Conservation (phyloP, 2,888 invertebrate genomes). For the Prionchulus punctatus region DNA sequence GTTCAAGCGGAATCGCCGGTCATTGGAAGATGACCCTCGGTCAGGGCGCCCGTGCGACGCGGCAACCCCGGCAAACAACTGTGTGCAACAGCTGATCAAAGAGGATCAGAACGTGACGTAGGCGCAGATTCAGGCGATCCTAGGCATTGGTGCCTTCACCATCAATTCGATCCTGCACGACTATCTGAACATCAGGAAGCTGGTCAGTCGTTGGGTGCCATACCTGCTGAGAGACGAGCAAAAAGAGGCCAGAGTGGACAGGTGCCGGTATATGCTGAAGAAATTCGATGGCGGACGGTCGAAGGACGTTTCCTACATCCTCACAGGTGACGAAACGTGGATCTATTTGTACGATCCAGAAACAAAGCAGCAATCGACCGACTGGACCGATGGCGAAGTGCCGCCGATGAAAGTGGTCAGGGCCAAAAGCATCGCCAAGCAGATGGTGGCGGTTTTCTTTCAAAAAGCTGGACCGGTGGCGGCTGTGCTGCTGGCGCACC, state of each 20-base stretch:
- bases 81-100: background rate
- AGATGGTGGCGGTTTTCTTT: background rate
- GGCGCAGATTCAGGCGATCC: background rate
- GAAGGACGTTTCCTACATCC: background rate
- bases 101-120: background rate
- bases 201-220: background rate
- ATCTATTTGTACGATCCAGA: background rate
- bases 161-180: background rate
- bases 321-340: background rate
- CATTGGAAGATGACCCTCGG: background rate
- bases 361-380: background rate
- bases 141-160: background rate
- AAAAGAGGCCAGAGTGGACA: background rate
- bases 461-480: background rate
- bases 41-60: background rate
- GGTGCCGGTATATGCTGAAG: background rate
- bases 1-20: background rate
- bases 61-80: background rate
- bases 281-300: background rate
- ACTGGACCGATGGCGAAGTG: background rate
- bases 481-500: background rate
- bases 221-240: background rate
- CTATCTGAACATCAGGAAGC: background rate
- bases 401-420: conserved; percentile 2
- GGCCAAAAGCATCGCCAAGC: background rate